A percentile compares a stretch with the other conserved stretches of the same genome.
phyloP scores from a whole-genome alignment of 2,888 invertebrate species.

The Himalopsyche kuldschensis region DNA sequence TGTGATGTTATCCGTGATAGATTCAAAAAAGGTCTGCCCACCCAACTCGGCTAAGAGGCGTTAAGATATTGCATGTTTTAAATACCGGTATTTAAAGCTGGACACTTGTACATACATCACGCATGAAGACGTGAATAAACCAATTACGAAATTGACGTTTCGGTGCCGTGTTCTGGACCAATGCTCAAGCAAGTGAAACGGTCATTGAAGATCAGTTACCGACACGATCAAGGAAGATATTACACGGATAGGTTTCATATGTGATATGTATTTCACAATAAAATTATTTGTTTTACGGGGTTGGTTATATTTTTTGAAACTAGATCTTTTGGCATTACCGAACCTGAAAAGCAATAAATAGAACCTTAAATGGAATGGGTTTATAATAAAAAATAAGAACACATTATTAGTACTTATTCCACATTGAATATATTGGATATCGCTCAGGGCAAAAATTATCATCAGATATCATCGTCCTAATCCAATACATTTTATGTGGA shows the following conservation, averaged over 20 bases:
- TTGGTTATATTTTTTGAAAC: too few relatives aligned
- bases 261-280: too few relatives aligned
- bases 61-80: background rate
- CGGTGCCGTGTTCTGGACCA: background rate
- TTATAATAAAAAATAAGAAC: too few relatives aligned
- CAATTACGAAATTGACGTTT: background rate
- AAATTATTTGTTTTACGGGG: too few relatives aligned
- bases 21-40: background rate
- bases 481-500: too few relatives aligned
- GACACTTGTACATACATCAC: background rate
- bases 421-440: too few relatives aligned
- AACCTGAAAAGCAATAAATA: too few relatives aligned
- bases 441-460: too few relatives aligned
- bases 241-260: background rate
- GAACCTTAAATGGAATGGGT: too few relatives aligned
- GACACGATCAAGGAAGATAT: background rate
- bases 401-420: too few relatives aligned
- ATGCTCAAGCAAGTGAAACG: background rate
- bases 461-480: too few relatives aligned
- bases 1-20: background rate
- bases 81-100: background rate
- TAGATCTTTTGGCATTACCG: too few relatives aligned
- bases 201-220: background rate
- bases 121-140: conserved; percentile 1
- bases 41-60: background rate